Percentiles rank a stretch among this genome's conserved stretches.
phyloP scores from a whole-genome alignment of 1,140 invertebrate species.

The Catajapyx aquilonaris region DNA sequence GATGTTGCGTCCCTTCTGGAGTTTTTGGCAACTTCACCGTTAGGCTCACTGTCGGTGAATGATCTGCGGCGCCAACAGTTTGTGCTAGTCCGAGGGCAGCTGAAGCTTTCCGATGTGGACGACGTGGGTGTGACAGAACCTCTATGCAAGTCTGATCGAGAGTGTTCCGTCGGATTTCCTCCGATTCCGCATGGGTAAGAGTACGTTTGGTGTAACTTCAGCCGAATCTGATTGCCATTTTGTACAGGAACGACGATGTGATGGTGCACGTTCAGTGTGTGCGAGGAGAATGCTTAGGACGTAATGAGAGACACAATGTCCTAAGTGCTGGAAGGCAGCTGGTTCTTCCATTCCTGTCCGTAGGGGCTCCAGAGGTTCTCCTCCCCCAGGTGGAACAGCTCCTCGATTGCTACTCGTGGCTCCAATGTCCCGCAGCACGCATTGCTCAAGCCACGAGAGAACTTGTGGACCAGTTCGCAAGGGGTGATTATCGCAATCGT shows the following conservation, averaged over 20 bases:
- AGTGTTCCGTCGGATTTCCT: slow-evolving; percentile 10
- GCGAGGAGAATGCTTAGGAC: slow-evolving; percentile 18
- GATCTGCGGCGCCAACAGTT: slow-evolving; percentile 28
- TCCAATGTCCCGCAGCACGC: slow-evolving; percentile 14
- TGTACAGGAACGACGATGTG: background rate
- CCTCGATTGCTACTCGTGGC: slow-evolving; percentile 15
- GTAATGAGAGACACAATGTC: slow-evolving; percentile 25
- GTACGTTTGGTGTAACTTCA: background rate
- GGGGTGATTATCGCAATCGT: slow-evolving; percentile 18
- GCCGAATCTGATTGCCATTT: background rate
- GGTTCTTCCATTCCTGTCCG: slow-evolving; percentile 21
- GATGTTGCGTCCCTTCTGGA: slow-evolving; percentile 22
- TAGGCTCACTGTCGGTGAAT: slow-evolving; percentile 24
- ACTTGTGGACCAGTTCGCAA: slow-evolving; percentile 16
- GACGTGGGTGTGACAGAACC: slow-evolving; percentile 23
- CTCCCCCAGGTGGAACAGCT: slow-evolving; percentile 16
- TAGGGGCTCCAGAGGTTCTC: slow-evolving; percentile 19
- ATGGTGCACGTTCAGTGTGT: slow-evolving; percentile 14
- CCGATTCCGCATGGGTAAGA: background rate
- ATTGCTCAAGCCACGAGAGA: slow-evolving; percentile 16
- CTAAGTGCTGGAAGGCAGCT: slow-evolving; percentile 23
- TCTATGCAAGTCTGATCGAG: slow-evolving; percentile 14
- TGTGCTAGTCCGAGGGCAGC: slow-evolving; percentile 20
- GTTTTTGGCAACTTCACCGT: slow-evolving; percentile 20
- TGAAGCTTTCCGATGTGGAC: slow-evolving; percentile 28